phyloP scores from a whole-genome alignment of 2,888 invertebrate genomes.

The Aphidoletes aphidimyza region DNA sequence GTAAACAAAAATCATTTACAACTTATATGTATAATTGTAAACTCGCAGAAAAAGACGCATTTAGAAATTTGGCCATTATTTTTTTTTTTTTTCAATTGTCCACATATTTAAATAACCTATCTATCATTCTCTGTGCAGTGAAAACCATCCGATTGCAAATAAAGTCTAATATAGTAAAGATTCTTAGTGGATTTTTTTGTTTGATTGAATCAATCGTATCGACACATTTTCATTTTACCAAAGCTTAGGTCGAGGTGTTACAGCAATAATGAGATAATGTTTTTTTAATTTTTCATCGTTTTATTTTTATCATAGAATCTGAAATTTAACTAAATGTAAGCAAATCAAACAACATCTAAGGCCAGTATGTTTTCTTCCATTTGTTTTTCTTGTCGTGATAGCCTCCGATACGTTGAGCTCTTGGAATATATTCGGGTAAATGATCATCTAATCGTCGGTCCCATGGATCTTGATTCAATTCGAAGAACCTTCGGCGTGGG shows the following conservation, averaged over 20 bases:
- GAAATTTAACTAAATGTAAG: neutral
- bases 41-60: neutral
- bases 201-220: neutral
- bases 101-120: neutral
- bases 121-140: neutral
- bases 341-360: conserved; percentile 62
- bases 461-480: conserved; percentile 72
- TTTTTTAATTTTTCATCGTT: neutral
- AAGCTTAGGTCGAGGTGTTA: too few species aligned
- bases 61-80: neutral
- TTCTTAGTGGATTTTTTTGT: too few species aligned
- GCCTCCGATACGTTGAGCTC: conserved; percentile 71
- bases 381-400: conserved; percentile 69
- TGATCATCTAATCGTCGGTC: conserved; percentile 76
- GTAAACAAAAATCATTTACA: neutral
- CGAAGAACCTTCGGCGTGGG: conserved; percentile 76
- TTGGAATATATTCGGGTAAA: conserved; percentile 76
- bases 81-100: too few species aligned
- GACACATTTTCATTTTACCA: neutral
- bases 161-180: neutral
- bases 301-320: neutral
- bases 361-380: conserved; percentile 76
- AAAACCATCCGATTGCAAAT: neutral
- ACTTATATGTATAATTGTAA: neutral
- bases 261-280: too few species aligned